Base-by-base conservation (phyloP, 2,888 invertebrate species). In the Agrenia bidenticulata region DNA sequence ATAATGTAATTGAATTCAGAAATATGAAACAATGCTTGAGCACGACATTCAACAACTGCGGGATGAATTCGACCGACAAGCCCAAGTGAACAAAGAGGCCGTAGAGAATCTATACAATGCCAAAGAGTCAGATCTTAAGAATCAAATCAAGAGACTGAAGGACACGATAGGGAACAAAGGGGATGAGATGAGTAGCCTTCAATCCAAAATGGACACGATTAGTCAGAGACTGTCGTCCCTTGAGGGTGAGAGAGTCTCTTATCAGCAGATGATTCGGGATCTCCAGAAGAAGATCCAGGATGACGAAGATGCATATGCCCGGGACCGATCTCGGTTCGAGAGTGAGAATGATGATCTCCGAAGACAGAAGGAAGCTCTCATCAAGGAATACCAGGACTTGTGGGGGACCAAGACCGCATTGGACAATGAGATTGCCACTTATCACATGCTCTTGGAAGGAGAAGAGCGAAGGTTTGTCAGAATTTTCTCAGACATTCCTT, bases 371-470 rank as follows among this genome's bases (percentile, higher is more conserved):
- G 70, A 67, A 23, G 66, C 66, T 49, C 66, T 73, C 42, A 70
- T 73, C 41, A 69, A 69, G 53, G 67, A 72, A 42, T 73, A 70
- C 23, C 70, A 68, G 56, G 73, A 73, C 55, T 51, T 73, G 53
- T 69, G 68, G 73, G 73, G 70, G 21, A 73, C 73, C 7, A 73
- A 73, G 55, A 56, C 55, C 21, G 69, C 63, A 7, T 57, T 73
- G 57, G 70, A 73, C 57, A 70, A 73, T 62, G 73, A 73, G 60
- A 73, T 73, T 53, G 73, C 73, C 5, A 73, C 73, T 41, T 73
- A 73, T 56, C 73, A 70, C 37, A 70, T 70, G 69, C 63, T 73
- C 17, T 59, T 73, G 4, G 73, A 73, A 26, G 70, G 73, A 17
- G 73, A 73, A 50, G 73, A 73, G 26, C 37, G 70, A 60, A 56